phyloP scores from a whole-genome alignment of 2,888 invertebrate genomes.

The Luperina testacea region DNA sequence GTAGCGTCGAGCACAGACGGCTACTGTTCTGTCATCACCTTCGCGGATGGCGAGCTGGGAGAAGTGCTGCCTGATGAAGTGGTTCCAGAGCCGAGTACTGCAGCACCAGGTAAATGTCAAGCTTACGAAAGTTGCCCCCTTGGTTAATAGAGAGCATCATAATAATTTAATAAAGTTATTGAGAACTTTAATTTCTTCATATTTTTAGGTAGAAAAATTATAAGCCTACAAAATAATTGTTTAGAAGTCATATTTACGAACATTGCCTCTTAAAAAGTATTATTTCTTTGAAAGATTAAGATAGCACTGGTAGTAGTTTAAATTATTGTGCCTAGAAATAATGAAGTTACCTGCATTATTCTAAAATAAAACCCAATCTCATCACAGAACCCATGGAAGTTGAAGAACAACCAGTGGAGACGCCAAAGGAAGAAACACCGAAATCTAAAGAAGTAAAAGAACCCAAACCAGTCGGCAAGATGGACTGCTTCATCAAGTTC shows the following conservation, averaged over 20 bases:
- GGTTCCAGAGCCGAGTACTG: conserved; percentile 20
- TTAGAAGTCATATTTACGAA: background rate
- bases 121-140: background rate
- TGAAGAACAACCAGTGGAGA: conserved; percentile 66
- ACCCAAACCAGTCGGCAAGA: conserved; percentile 72
- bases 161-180: background rate
- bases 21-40: conserved; percentile 85
- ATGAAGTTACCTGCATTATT: background rate
- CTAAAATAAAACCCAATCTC: background rate
- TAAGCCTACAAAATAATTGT: background rate
- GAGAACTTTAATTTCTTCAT: background rate
- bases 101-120: conserved; percentile 46
- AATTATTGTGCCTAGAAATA: background rate
- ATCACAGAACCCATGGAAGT: conserved; percentile 78
- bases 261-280: background rate
- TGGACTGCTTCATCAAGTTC: conserved; percentile 84
- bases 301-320: background rate
- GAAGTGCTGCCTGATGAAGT: conserved; percentile 72
- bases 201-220: background rate
- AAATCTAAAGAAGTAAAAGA: conserved; percentile 60
- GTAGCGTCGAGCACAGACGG: conserved; percentile 87
- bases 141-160: background rate
- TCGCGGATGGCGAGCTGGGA: conserved; percentile 79
- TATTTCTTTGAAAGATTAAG: background rate
- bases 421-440: conserved; percentile 63